phyloP scores from a whole-genome alignment of 2,888 invertebrate species.

The Spialia ferax region DNA sequence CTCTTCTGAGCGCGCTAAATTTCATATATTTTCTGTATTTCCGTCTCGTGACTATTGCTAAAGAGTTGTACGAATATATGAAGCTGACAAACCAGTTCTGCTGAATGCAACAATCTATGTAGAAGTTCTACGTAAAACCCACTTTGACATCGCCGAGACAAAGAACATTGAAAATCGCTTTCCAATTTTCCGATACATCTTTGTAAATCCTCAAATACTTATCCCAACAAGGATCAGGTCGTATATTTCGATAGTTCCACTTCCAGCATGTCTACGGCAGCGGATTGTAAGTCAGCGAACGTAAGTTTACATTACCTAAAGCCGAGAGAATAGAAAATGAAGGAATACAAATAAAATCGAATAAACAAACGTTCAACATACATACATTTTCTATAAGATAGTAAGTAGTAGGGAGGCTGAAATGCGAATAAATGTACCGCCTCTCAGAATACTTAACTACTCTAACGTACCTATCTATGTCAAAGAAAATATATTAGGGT shows the following conservation, averaged over 20 bases:
- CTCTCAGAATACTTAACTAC: too few species aligned
- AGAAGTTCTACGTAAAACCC: background rate
- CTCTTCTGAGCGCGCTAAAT: too few species aligned
- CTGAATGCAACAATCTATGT: too few species aligned
- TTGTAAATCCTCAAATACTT: slow-evolving; percentile 3
- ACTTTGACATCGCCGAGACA: background rate
- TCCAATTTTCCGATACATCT: background rate
- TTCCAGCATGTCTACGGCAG: background rate
- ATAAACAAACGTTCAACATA: background rate
- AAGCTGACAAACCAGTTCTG: background rate
- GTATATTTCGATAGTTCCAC: background rate
- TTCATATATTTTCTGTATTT: too few species aligned
- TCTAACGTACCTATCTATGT: too few species aligned
- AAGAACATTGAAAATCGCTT: background rate
- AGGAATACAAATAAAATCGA: background rate
- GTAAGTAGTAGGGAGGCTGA: too few species aligned
- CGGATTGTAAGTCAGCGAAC: background rate
- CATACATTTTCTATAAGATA: too few species aligned
- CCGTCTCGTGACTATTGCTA: too few species aligned
- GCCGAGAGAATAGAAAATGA: background rate
- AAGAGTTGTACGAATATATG: background rate
- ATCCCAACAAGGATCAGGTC: slow-evolving; percentile 6
- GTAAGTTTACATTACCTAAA: background rate
- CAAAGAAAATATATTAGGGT: too few species aligned
- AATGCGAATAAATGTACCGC: too few species aligned